Percentiles rank a stretch among this genome's conserved stretches.
These are phyloP conservation scores for Himantopus leucocephalus DNA, from an alignment of 2,113 vertebrate genomes.

Conservation along the genomic window DNA sequence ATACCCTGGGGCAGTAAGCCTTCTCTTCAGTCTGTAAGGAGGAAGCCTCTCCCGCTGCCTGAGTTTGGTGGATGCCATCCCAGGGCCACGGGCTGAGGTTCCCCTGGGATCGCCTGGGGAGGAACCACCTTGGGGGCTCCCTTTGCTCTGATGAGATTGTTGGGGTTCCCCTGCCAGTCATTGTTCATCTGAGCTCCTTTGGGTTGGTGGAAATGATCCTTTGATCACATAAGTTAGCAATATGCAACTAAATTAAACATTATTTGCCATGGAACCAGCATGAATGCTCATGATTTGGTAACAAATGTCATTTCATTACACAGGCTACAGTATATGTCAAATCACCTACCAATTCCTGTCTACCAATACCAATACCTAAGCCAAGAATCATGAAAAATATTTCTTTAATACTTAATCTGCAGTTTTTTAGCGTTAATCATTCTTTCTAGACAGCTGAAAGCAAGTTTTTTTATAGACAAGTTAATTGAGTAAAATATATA, in stretches of 20 bases:
- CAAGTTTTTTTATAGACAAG: background rate
- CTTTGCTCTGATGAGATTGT: background rate
- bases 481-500: background rate
- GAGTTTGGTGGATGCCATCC: background rate
- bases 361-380: background rate
- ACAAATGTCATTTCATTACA: background rate
- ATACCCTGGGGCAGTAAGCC: background rate
- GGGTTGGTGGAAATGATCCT: background rate
- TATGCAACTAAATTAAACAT: background rate
- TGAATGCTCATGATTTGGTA: background rate
- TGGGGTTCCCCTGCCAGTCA: fast-evolving
- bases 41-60: fast-evolving
- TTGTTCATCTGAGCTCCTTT: background rate
- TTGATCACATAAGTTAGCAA: background rate
- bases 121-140: background rate
- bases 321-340: background rate
- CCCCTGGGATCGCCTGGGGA: fast-evolving
- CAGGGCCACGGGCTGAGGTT: fast-evolving
- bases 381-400: background rate
- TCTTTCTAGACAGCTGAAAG: background rate
- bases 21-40: background rate
- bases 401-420: background rate
- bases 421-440: background rate
- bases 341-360: background rate
- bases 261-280: background rate